phyloP scores from a whole-genome alignment of 2,888 invertebrate genomes.

The Melieria picta region DNA sequence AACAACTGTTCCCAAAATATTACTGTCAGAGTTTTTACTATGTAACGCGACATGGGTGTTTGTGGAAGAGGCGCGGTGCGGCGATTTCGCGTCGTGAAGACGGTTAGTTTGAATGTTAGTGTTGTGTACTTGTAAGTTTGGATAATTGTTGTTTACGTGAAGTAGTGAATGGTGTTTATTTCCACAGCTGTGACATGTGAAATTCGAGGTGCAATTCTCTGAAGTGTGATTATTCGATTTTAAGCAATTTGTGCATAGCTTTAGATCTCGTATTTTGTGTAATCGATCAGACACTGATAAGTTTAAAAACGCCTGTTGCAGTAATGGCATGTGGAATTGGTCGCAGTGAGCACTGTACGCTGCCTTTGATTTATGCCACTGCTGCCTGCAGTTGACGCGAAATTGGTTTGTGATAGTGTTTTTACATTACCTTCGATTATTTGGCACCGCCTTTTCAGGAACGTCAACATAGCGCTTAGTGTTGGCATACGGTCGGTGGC shows the following conservation, averaged over 20 bases:
- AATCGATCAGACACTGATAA: no score
- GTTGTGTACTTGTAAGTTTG: background rate
- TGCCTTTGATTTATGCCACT: no score
- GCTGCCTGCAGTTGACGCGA: no score
- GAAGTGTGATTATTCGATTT: no score
- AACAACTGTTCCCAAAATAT: no score
- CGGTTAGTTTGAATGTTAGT: no score
- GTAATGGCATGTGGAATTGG: no score
- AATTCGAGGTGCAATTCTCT: slow-evolving; percentile 2
- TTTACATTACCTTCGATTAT: slow-evolving; percentile 39
- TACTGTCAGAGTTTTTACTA: no score
- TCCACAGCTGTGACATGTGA: slow-evolving; percentile 12
- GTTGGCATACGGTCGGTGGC: slow-evolving; percentile 28
- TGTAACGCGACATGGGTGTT: background rate
- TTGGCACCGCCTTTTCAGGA: slow-evolving; percentile 35
- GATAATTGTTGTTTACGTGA: slow-evolving; percentile 11
- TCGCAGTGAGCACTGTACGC: no score
- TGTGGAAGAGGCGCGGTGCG: background rate
- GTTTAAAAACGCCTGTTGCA: no score
- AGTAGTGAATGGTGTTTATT: slow-evolving; percentile 35
- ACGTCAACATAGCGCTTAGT: slow-evolving; percentile 29
- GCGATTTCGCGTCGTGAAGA: slow-evolving; percentile 6
- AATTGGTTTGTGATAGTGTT: no score
- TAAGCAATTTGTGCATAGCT: slow-evolving; percentile 10
- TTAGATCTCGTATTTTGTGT: no score